These are phyloP conservation scores for Phoebastria nigripes DNA, from an alignment of 2,797 vertebrate species.

Conservation along the genomic window DNA sequence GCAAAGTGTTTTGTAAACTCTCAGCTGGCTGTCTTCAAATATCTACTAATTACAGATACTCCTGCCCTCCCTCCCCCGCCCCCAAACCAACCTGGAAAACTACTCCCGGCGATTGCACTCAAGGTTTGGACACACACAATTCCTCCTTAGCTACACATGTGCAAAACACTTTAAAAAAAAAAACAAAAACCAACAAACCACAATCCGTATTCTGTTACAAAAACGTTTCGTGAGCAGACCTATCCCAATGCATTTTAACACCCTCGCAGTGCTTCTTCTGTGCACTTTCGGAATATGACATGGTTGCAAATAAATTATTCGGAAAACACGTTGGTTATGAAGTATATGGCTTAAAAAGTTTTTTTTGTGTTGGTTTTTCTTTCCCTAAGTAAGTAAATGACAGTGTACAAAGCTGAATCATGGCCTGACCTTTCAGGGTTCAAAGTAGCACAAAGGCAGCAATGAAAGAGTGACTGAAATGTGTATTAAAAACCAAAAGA, in stretches of 20 bases:
- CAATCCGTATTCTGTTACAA: background rate
- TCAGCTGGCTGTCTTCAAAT: background rate
- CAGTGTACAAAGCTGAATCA: background rate
- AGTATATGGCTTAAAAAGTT: conserved; percentile 65
- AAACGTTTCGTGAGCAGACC: background rate
- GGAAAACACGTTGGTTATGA: conserved; percentile 33
- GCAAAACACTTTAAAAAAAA: conserved; percentile 38
- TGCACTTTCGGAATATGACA: background rate
- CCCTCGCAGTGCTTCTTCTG: background rate
- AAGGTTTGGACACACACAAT: background rate
- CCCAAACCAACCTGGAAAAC: background rate
- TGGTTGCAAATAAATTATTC: conserved; percentile 20
- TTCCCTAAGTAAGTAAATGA: background rate
- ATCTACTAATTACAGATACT: background rate
- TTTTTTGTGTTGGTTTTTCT: background rate
- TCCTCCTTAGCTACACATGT: conserved; percentile 24
- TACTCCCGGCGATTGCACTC: background rate
- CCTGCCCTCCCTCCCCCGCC: background rate
- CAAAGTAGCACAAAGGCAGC: conserved; percentile 45
- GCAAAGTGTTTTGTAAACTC: background rate
- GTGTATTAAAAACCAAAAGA: background rate
- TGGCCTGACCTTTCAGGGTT: background rate
- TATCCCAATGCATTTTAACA: background rate
- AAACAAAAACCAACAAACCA: background rate
- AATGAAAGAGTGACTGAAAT: conserved; percentile 51